phyloP scores from a whole-genome alignment of 2,797 vertebrate genomes.

The Simalia tracyae region DNA sequence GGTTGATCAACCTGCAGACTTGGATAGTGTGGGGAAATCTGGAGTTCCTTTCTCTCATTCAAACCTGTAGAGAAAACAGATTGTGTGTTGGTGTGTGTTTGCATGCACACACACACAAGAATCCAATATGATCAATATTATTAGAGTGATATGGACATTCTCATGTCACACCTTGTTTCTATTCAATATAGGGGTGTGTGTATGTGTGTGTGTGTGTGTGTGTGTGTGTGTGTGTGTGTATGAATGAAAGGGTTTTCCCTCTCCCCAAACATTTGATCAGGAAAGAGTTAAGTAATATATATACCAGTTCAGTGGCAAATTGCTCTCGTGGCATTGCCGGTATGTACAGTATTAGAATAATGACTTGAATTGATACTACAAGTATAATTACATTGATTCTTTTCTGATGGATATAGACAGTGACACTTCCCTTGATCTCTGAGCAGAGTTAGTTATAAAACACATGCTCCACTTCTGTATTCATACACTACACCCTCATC shows the following conservation, averaged over 20 bases:
- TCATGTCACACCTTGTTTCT: not conserved
- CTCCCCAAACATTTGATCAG: not conserved
- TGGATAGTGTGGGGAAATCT: not conserved
- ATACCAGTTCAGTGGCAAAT: constrained; percentile 48
- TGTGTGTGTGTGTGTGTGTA: no score
- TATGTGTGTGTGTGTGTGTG: no score
- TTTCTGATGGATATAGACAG: constrained; percentile 78
- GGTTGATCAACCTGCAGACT: not conserved
- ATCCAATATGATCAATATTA: no score
- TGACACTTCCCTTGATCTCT: constrained; percentile 81
- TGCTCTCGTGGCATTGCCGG: constrained; percentile 73
- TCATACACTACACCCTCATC: constrained; percentile 72
- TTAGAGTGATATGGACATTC: not conserved
- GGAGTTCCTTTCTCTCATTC: not conserved
- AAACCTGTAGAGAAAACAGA: no score
- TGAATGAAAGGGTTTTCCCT: not conserved
- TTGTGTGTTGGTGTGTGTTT: not conserved
- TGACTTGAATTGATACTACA: constrained; percentile 76
- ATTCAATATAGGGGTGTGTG: not conserved
- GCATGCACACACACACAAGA: no score
- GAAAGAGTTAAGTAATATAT: constrained; percentile 40
- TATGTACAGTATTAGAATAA: constrained; percentile 70
- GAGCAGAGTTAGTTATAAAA: constrained; percentile 73
- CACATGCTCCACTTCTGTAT: constrained; percentile 69
- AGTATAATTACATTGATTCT: constrained; percentile 81